Evolutionary conservation across 30 jellyfish, hydroid and myxozoan species (phyloP).

Genomic region (Aurelia aurita): DNA sequence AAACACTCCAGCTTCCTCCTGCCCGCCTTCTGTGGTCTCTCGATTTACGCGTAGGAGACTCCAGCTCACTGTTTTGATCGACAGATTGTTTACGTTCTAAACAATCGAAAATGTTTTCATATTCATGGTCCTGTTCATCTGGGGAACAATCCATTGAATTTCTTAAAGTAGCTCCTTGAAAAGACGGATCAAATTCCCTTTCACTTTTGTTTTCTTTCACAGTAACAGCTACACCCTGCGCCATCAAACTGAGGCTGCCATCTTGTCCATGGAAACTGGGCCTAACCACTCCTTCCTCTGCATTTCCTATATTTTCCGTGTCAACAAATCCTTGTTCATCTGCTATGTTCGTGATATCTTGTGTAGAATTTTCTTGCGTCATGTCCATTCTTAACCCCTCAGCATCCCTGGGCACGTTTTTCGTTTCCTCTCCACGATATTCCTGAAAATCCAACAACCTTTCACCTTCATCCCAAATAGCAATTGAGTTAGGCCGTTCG

Average conservation of each 20-base stretch:
- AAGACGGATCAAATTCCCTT: background rate
- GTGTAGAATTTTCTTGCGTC: background rate
- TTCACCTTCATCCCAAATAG: conserved; percentile 9
- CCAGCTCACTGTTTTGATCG: background rate
- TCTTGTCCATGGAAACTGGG: background rate
- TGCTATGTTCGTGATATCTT: conserved; percentile 10
- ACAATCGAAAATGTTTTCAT: conserved; percentile 65
- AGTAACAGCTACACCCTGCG: background rate
- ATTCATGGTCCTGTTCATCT: conserved; percentile 43
- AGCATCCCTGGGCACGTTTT: conserved; percentile 6
- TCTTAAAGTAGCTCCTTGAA: background rate
- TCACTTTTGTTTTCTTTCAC: background rate
- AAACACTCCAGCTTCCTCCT: conserved; percentile 74
- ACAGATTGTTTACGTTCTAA: conserved; percentile 3
- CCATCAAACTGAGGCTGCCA: background rate
- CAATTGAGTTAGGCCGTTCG: conserved; percentile 45
- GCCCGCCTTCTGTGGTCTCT: conserved; percentile 62
- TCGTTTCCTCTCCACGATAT: background rate
- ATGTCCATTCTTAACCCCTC: background rate
- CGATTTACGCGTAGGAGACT: conserved; percentile 28
- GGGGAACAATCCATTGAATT: conserved; percentile 1
- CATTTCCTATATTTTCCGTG: background rate
- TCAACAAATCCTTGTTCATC: background rate
- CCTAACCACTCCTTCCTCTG: conserved; percentile 8
- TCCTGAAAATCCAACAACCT: conserved; percentile 6